A percentile compares a stretch with the other conserved stretches of the same genome.
These are phyloP conservation scores for Setophaga petechia DNA, from an alignment of 2,113 vertebrate species.

Conservation along the genomic window DNA sequence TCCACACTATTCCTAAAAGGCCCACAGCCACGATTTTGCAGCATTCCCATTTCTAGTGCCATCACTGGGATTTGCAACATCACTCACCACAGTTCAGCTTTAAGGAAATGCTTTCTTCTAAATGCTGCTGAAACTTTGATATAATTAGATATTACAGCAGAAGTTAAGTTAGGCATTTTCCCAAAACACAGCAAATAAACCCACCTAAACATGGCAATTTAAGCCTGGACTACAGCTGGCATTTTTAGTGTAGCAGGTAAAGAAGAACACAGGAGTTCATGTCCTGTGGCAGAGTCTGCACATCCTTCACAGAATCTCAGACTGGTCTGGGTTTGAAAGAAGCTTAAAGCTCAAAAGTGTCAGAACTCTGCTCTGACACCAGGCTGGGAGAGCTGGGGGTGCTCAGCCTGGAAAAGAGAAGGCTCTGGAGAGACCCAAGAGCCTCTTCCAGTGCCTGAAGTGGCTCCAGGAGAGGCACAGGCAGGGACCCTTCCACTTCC, in stretches of 20 bases:
- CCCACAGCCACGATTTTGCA: not conserved
- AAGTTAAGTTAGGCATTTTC: not conserved
- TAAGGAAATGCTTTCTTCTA: not conserved
- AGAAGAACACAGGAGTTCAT: not conserved
- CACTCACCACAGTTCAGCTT: not conserved
- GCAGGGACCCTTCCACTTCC: not conserved
- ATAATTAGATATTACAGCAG: not conserved
- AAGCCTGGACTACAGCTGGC: not conserved
- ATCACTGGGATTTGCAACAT: not conserved
- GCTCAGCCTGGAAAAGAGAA: not conserved
- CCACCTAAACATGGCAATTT: not conserved
- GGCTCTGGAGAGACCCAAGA: not conserved
- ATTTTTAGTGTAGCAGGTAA: not conserved
- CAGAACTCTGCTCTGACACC: not conserved
- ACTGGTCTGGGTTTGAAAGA: not conserved
- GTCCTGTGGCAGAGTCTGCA: not conserved
- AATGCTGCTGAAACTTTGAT: not conserved
- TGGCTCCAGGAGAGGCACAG: not conserved
- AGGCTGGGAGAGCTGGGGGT: not conserved
- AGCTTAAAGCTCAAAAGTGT: not conserved
- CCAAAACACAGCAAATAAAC: not conserved
- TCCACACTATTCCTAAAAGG: not conserved
- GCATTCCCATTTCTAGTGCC: not conserved
- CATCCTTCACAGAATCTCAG: not conserved
- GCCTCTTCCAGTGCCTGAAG: not conserved